Base-by-base conservation (phyloP, 2,797 vertebrate genomes). In the Leptoclinus maculatus region DNA sequence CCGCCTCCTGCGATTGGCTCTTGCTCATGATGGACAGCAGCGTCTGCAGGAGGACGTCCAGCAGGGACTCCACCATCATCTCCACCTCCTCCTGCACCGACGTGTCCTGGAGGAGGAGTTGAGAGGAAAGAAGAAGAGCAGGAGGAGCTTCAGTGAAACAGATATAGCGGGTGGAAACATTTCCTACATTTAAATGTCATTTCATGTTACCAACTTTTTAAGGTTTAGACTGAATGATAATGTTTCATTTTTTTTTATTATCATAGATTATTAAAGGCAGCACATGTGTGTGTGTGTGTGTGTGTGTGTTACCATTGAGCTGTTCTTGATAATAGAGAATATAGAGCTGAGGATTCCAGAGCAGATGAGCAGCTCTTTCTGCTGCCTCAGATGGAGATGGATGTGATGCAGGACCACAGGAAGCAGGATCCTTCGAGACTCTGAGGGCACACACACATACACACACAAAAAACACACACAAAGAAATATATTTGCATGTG, bases 1-100 rank as follows among this genome's bases (percentile, higher is more conserved):
- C 97, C 97, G 97, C 97, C 97, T 99, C 98, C 96, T 97, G 97
- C 94, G 97, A 96, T 80, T 99, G 98, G 77, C 96, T 97, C 96
- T 97, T 99, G 97, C 97, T 98, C 97, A 99, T 98, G 92, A 99
- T 99, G 80, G 97, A 96, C 91, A 99, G 96, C 85, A 99, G 96
- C 47, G 95, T 96, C 95, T 99, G 98, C 82, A 99, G 97, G 88
- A 99, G 96, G 88, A 99, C 97, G 23, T 99, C 98, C 93, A 99
- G 87, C 87, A 99, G 95, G 89, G 97, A 99, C 93, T 99, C 98
- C 89, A 99, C 98, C 96, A 99, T 97, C 98, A 99, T 99, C 94
- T 99, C 97, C 93, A 99, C 97, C 93, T 99, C 98, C 93, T 99
- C 98, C 93, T 97, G 95, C 88, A 99, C 97, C 41, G 97, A 97